These are phyloP conservation scores for Dermolepida albohirtum DNA, from an alignment of 2,888 invertebrate species.

Conservation along the genomic window DNA sequence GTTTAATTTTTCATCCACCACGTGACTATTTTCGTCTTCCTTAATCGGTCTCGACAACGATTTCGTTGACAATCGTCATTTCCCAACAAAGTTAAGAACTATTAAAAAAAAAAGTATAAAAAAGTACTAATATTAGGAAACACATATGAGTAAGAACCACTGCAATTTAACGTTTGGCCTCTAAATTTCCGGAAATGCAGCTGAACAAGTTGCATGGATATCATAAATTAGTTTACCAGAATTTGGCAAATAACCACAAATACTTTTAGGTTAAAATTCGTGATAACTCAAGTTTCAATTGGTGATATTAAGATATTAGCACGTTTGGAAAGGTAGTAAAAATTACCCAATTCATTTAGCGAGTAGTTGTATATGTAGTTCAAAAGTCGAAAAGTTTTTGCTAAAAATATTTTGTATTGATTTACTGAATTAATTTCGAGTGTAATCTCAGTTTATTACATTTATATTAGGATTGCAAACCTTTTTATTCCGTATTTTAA, in stretches of 20 bases:
- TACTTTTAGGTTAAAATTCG: conserved; percentile 63
- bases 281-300: conserved; percentile 50
- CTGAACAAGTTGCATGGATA: conserved; percentile 63
- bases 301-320: neutral
- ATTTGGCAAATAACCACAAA: conserved; percentile 64
- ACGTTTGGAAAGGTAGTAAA: too few relatives aligned
- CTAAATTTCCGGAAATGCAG: conserved; percentile 66
- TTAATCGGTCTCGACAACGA: conserved; percentile 64
- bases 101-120: conserved; percentile 38
- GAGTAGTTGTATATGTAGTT: too few relatives aligned
- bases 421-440: too few relatives aligned
- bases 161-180: conserved; percentile 60
- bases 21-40: conserved; percentile 65
- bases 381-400: too few relatives aligned
- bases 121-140: conserved; percentile 36
- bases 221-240: conserved; percentile 63
- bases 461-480: too few relatives aligned
- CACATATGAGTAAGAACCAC: conserved; percentile 53
- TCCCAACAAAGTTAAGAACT: conserved; percentile 43
- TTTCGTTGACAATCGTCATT: conserved; percentile 58
- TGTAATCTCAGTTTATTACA: too few relatives aligned
- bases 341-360: too few relatives aligned
- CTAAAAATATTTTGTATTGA: too few relatives aligned
- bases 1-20: conserved; percentile 64
- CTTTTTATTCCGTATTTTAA: too few relatives aligned